A percentile compares a stretch with the other conserved stretches of the same genome.
Conservation (phyloP, 2,888 invertebrate genomes). For the Pterostichus niger region DNA sequence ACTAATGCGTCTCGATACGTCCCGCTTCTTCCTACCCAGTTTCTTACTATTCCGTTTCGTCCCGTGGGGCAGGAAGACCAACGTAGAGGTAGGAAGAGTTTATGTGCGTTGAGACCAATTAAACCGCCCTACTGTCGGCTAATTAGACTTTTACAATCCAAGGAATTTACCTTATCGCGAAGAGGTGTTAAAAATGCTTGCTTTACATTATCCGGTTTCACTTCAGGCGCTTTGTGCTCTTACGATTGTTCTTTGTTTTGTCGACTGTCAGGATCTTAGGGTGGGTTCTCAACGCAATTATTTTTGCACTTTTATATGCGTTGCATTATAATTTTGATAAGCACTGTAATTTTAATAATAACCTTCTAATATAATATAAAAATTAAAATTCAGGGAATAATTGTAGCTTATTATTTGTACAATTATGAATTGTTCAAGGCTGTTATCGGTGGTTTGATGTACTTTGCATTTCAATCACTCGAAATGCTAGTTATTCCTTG, state of each 20-base stretch:
- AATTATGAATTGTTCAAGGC: too few relatives aligned
- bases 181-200: constrained; percentile 40
- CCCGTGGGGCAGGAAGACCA: background rate
- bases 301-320: constrained; percentile 7
- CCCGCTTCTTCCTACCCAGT: background rate
- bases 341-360: background rate
- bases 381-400: too few relatives aligned
- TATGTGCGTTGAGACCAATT: constrained; percentile 68
- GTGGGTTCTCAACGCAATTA: constrained; percentile 1
- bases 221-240: constrained; percentile 1
- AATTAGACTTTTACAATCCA: constrained; percentile 72
- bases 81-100: background rate
- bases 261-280: background rate
- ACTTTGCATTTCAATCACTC: too few relatives aligned
- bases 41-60: background rate
- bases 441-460: too few relatives aligned
- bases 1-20: constrained; percentile 28
- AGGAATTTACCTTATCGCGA: constrained; percentile 69
- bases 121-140: constrained; percentile 69
- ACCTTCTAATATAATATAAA: too few relatives aligned
- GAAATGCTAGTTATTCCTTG: too few relatives aligned
- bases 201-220: constrained; percentile 20
- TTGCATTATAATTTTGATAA: background rate
- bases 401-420: too few relatives aligned
- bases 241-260: constrained; percentile 12